These are phyloP conservation scores for Urocyon cinereoargenteus DNA, from an alignment of 2,797 vertebrate species.

Conservation along the genomic window DNA sequence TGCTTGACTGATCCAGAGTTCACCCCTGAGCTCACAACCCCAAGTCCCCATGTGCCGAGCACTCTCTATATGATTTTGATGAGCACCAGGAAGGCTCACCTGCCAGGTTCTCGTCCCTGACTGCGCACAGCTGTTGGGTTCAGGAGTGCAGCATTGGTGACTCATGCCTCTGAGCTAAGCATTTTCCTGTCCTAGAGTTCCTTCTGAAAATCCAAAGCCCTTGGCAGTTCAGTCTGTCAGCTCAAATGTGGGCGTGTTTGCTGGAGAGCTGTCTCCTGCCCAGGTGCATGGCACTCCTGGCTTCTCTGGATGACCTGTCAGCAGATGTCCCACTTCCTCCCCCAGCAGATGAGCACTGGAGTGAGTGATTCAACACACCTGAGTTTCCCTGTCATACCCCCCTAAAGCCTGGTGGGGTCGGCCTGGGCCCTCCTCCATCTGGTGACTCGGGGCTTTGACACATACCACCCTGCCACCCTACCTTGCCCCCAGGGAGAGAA, in stretches of 20 bases:
- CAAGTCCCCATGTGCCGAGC: too few species aligned
- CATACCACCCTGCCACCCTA: fast-evolving
- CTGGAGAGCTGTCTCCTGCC: fast-evolving
- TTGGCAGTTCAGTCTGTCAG: not conserved
- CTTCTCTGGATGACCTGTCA: fast-evolving
- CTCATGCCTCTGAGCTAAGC: not conserved
- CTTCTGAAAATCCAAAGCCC: not conserved
- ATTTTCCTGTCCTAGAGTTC: too few species aligned
- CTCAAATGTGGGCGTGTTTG: fast-evolving
- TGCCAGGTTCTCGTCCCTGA: not conserved
- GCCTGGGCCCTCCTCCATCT: not conserved
- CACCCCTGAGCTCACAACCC: too few species aligned
- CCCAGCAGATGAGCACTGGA: too few species aligned
- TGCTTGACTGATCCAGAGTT: not conserved
- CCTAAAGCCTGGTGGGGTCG: fast-evolving
- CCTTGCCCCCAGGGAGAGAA: not conserved
- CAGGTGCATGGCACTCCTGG: fast-evolving
- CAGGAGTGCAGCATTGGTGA: fast-evolving
- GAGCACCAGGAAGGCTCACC: not conserved
- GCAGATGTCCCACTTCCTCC: not conserved
- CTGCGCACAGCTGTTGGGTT: fast-evolving
- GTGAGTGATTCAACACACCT: too few species aligned
- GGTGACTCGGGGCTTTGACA: not conserved
- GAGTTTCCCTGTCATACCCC: fast-evolving
- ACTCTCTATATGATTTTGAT: not conserved